Evolutionary conservation across 2,888 invertebrate genomes (phyloP).

Genomic region (Athalia cordata): DNA sequence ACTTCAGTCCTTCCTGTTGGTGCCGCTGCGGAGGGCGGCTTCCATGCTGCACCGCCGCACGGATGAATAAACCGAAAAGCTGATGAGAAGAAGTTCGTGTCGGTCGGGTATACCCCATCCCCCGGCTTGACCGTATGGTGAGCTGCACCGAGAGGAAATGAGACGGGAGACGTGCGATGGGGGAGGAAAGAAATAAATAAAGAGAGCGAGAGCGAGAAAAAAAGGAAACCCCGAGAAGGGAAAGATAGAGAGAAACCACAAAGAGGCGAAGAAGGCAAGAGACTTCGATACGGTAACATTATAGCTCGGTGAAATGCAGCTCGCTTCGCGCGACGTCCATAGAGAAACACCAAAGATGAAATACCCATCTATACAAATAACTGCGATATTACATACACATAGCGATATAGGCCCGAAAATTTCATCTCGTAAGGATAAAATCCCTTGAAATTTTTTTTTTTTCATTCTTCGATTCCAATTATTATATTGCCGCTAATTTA

Average conservation of each 20-base stretch:
- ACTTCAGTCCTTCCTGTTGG: too few species aligned
- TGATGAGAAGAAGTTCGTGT: not conserved
- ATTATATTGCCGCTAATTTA: too few species aligned
- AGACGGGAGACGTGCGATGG: not conserved
- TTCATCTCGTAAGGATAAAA: too few species aligned
- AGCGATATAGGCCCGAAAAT: too few species aligned
- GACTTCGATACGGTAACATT: not conserved
- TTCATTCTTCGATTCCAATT: too few species aligned
- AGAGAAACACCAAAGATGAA: too few species aligned
- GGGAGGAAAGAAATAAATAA: conserved; percentile 33
- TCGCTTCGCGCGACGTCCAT: not conserved
- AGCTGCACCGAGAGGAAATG: too few species aligned
- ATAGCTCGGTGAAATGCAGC: not conserved
- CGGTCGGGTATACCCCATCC: not conserved
- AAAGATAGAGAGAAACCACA: not conserved
- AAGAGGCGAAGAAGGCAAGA: not conserved
- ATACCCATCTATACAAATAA: too few species aligned
- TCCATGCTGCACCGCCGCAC: conserved; percentile 44
- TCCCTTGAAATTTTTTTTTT: too few species aligned
- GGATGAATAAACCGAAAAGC: conserved; percentile 56
- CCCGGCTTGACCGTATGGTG: too few species aligned
- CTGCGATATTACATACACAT: too few species aligned
- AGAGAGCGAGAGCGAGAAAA: conserved; percentile 13
- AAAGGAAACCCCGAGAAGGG: conserved; percentile 7
- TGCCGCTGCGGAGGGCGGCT: not conserved